Evolutionary conservation across 2,888 invertebrate species (phyloP), one percentile per base, ranked within the genome.

Genomic region (Hofmannophila pseudospretella): DNA sequence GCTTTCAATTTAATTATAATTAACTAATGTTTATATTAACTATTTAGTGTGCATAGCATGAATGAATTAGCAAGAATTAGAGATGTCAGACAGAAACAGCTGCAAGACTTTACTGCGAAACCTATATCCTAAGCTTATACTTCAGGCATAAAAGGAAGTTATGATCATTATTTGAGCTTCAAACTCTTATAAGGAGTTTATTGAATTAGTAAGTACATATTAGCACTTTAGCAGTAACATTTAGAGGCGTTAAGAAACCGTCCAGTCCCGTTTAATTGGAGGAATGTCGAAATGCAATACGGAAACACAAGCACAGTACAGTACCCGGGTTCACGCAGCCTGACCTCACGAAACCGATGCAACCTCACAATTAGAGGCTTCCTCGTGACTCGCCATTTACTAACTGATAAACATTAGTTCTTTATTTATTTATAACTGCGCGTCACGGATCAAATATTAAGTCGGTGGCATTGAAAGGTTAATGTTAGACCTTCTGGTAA

Each of bases 351-450:
- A 41, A 36, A 19, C 16, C 34, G 20, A 31, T 34, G 34, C 36
- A 36, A 36, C 36, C 36, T 36, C 41, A 37, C 41, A 29, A 41
- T 37, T 36, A 40, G 13, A 32, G 27, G 12, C 27, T 19, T 36
- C 27, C 22, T 37, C 41, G 41, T 41, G 41, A 41, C 37, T 37
- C 37, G 34, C 37, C 41, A 37, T 36, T 41, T 41, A 37, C 11
- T 14, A 27, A 8, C 14, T 32, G 34, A 37, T 34, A 37, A 34
- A 25, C 31, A 20, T 26, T 32, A 31, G 22, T 14, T 35, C 27
- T 22, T 35, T 29, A 29, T 27, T 27, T 19, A 19, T 14, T 10
- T 10, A 12, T 31, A 9, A 20, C 8, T 20, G 25, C 5, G 23
- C 14, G 22, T 22, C 22, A 23, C 14, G 22, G 4, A 35, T 16